phyloP scores from a whole-genome alignment of 2,113 vertebrate genomes.

The Pan troglodytes region DNA sequence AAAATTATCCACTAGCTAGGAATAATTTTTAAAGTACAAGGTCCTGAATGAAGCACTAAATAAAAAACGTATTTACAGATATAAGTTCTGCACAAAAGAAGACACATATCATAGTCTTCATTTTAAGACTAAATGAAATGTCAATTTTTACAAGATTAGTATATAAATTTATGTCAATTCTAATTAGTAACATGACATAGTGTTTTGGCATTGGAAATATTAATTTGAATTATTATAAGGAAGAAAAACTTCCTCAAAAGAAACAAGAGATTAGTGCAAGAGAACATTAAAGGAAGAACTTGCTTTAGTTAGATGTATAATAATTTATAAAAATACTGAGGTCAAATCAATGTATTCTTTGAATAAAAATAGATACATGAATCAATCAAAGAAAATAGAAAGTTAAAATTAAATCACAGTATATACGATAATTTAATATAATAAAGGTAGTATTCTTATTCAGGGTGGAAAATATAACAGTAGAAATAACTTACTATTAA shows the following conservation, averaged over 20 bases:
- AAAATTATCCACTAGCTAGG: background rate
- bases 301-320: background rate
- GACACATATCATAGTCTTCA: background rate
- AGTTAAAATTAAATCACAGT: background rate
- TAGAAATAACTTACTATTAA: background rate
- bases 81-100: background rate
- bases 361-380: background rate
- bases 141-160: background rate
- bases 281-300: background rate
- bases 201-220: background rate
- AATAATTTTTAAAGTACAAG: background rate
- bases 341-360: background rate
- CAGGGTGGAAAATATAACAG: background rate
- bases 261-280: background rate
- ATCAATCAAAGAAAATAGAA: background rate
- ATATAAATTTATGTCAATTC: background rate
- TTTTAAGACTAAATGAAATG: background rate
- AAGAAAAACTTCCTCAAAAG: background rate
- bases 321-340: background rate
- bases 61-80: background rate
- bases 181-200: background rate
- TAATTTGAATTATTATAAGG: background rate
- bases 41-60: background rate
- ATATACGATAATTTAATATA: background rate
- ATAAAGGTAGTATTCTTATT: background rate